Conservation (phyloP, 35 echinoderm and acorn worm species). For the Apostichopus californicus region DNA sequence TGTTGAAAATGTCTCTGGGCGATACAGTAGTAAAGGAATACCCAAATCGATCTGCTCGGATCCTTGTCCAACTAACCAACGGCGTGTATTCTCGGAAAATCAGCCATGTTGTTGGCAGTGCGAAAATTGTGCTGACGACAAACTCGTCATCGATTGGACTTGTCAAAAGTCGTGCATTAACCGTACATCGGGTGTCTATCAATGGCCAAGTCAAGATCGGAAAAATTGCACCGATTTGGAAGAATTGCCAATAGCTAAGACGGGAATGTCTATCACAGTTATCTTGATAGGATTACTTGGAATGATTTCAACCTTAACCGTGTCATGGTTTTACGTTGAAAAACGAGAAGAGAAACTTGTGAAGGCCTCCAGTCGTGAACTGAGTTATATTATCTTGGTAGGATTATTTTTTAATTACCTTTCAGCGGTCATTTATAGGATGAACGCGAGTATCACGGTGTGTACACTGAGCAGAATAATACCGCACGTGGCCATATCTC, state of each 20-base stretch:
- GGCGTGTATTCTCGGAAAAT: neutral
- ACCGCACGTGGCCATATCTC: slow-evolving; percentile 62
- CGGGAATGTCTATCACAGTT: slow-evolving; percentile 45
- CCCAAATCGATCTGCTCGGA: slow-evolving; percentile 1
- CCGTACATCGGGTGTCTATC: neutral
- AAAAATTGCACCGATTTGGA: slow-evolving; percentile 20
- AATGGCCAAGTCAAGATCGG: slow-evolving; percentile 30
- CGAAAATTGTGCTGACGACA: slow-evolving; percentile 49
- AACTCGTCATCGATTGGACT: slow-evolving; percentile 52
- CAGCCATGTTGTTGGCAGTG: slow-evolving; percentile 76
- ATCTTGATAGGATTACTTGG: slow-evolving; percentile 18
- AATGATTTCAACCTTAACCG: neutral
- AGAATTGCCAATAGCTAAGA: neutral
- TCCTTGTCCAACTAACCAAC: neutral
- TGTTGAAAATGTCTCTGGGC: neutral
- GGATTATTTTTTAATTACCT: slow-evolving; percentile 71
- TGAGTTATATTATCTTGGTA: slow-evolving; percentile 77
- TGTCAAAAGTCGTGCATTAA: slow-evolving; percentile 33
- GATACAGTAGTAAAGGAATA: neutral
- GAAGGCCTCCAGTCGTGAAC: slow-evolving; percentile 89
- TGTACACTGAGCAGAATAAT: slow-evolving; percentile 63
- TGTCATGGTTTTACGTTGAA: slow-evolving; percentile 34
- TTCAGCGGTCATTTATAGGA: slow-evolving; percentile 50
- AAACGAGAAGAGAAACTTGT: slow-evolving; percentile 64
- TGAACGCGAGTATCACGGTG: slow-evolving; percentile 31